Conservation (phyloP, 2,797 vertebrate species). For the Denticeps clupeoides region DNA sequence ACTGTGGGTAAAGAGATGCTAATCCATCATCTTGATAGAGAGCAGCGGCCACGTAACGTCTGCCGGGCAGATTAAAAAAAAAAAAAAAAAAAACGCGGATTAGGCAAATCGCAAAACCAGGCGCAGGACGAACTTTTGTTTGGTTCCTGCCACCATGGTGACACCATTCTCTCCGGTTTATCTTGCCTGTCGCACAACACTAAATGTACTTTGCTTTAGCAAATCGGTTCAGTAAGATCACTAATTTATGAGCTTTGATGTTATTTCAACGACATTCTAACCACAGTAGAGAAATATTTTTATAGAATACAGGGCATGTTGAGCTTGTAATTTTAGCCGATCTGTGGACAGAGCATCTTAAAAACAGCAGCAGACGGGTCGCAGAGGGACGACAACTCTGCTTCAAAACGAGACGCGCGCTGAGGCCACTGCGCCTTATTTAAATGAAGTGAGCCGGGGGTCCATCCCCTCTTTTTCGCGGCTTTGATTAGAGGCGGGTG, state of each 20-base stretch:
- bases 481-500: slow-evolving; percentile 6
- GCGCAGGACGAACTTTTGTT: slow-evolving; percentile 5
- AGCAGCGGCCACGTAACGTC: not conserved
- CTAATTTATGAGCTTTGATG: too few species aligned
- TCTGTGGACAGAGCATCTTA: too few species aligned
- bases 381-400: too few species aligned
- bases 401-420: not conserved
- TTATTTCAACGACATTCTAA: too few species aligned
- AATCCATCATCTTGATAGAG: slow-evolving; percentile 4
- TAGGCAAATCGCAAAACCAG: slow-evolving; percentile 15
- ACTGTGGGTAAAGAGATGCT: not conserved
- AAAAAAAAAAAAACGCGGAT: too few species aligned
- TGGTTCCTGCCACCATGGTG: not conserved
- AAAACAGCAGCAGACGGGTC: too few species aligned
- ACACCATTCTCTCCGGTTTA: not conserved
- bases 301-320: too few species aligned
- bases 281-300: too few species aligned
- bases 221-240: too few species aligned
- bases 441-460: not conserved
- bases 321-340: too few species aligned
- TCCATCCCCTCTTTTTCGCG: not conserved
- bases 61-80: slow-evolving; percentile 10
- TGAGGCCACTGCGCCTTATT: slow-evolving; percentile 4
- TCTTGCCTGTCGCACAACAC: not conserved
- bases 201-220: not conserved